Evolutionary conservation across 2,888 invertebrate species (phyloP).

Genomic region (Drepanosiphum platanoidis): DNA sequence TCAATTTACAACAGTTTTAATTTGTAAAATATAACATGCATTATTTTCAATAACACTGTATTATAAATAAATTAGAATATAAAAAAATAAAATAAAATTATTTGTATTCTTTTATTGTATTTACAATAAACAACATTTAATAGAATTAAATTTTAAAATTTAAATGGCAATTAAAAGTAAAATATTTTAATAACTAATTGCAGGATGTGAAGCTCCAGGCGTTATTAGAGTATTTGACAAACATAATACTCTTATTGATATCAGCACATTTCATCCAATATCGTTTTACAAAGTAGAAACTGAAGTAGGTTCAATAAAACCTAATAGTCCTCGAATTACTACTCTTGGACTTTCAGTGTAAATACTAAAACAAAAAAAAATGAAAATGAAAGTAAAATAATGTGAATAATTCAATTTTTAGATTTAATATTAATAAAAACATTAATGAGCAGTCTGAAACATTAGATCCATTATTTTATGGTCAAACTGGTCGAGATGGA

Average conservation of each 20-base stretch:
- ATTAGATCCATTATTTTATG: slow-evolving; percentile 48
- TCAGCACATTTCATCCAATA: slow-evolving; percentile 64
- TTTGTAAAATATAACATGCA: background rate
- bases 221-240: slow-evolving; percentile 65
- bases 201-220: slow-evolving; percentile 65
- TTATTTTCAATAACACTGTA: background rate
- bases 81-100: no score
- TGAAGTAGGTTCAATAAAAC: slow-evolving; percentile 66
- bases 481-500: slow-evolving; percentile 46
- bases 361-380: slow-evolving; percentile 63
- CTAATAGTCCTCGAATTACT: slow-evolving; percentile 67
- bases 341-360: slow-evolving; percentile 67
- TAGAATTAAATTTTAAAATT: no score
- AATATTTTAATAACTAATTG: slow-evolving; percentile 38
- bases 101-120: no score
- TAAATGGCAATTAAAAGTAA: background rate
- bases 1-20: background rate
- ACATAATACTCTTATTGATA: slow-evolving; percentile 65
- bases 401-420: slow-evolving; percentile 19
- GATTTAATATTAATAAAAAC: slow-evolving; percentile 43
- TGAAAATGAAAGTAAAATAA: background rate
- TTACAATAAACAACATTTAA: no score
- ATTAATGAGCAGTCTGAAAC: slow-evolving; percentile 28
- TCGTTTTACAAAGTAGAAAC: slow-evolving; percentile 63
- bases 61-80: background rate